These are phyloP conservation scores for Hirtodrosophila cameraria DNA, from an alignment of 2,888 invertebrate species.

Conservation along the genomic window DNA sequence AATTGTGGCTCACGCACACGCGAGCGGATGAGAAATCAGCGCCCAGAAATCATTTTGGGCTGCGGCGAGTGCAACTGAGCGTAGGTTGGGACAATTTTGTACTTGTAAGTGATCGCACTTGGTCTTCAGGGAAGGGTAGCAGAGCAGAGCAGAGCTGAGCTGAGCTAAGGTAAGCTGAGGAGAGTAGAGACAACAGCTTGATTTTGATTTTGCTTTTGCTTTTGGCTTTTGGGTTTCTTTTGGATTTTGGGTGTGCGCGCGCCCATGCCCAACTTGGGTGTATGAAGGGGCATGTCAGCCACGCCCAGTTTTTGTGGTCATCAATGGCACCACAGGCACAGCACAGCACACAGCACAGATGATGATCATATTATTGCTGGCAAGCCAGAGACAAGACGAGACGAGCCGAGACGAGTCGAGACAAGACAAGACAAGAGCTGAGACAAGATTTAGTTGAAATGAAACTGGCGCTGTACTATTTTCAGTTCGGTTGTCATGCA, in stretches of 20 bases:
- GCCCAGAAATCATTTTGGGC: conserved; percentile 59
- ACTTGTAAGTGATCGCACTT: conserved; percentile 78
- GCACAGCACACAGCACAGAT: conserved; percentile 30
- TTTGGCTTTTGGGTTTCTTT: conserved; percentile 20
- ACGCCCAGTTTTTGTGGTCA: conserved; percentile 77
- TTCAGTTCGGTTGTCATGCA: conserved; percentile 68
- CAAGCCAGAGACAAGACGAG: conserved; percentile 44
- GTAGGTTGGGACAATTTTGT: conserved; percentile 75
- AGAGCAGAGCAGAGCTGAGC: not conserved
- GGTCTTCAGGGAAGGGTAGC: conserved; percentile 8
- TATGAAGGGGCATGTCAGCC: conserved; percentile 72
- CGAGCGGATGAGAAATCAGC: conserved; percentile 63
- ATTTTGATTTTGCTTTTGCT: conserved; percentile 38
- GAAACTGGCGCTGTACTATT: conserved; percentile 47
- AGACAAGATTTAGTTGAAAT: conserved; percentile 53
- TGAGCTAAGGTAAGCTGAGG: not conserved
- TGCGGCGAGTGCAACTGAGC: conserved; percentile 55
- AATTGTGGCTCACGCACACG: conserved; percentile 57
- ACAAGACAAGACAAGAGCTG: conserved; percentile 4
- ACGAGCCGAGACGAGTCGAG: conserved; percentile 7
- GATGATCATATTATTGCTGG: conserved; percentile 55
- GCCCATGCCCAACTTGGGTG: conserved; percentile 76
- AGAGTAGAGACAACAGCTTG: conserved; percentile 17
- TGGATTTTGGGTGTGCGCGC: conserved; percentile 64
- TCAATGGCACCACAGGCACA: conserved; percentile 66